Conservation (phyloP, 1,140 invertebrate species). For the Anastrepha ludens region DNA sequence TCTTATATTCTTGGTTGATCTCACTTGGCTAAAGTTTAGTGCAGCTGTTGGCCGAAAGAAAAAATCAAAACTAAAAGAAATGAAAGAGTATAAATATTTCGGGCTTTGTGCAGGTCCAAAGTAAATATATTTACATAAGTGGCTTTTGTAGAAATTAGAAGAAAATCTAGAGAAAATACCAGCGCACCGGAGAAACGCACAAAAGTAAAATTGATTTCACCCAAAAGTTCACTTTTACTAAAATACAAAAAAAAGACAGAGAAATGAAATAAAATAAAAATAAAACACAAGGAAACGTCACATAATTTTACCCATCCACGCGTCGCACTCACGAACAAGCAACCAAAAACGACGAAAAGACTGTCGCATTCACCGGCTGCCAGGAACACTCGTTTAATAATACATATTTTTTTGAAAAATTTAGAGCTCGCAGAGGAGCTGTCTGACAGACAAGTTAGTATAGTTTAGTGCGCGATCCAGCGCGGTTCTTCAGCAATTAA, state of each 20-base stretch:
- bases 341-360: not conserved
- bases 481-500: conserved; percentile 60
- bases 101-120: not conserved
- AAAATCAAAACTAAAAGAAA: not conserved
- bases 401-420: conserved; percentile 45
- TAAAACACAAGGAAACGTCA: conserved; percentile 54
- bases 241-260: conserved; percentile 39
- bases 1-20: not conserved
- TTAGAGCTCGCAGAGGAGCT: conserved; percentile 42
- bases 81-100: not conserved
- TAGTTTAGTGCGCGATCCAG: conserved; percentile 73
- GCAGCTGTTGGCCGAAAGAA: conserved; percentile 29
- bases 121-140: not conserved
- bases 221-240: conserved; percentile 29
- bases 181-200: conserved; percentile 25
- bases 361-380: not conserved
- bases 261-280: conserved; percentile 43
- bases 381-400: conserved; percentile 41
- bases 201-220: conserved; percentile 22
- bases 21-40: not conserved
- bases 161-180: not conserved
- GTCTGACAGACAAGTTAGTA: conserved; percentile 60
- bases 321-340: conserved; percentile 4
- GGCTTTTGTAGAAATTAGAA: not conserved
- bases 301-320: conserved; percentile 37